Evolutionary conservation across 2,113 vertebrate species (phyloP).

Genomic region (Morone saxatilis): DNA sequence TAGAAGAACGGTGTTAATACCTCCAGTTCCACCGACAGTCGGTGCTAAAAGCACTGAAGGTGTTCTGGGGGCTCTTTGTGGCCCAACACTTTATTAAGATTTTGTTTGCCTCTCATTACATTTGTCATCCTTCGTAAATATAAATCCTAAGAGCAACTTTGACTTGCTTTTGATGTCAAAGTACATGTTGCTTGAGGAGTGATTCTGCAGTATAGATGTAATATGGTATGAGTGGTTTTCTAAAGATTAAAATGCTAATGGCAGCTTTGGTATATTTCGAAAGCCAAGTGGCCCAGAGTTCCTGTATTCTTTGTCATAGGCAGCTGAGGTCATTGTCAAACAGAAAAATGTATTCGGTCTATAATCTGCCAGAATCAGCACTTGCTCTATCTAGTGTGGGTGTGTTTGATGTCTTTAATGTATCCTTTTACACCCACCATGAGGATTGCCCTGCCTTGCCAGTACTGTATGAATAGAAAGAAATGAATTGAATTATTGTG

Average conservation of each 20-base stretch:
- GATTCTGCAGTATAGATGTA: conserved; percentile 16
- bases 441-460: conserved; percentile 47
- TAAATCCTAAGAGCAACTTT: conserved; percentile 24
- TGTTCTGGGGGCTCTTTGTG: not conserved
- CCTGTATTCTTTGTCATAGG: conserved; percentile 1
- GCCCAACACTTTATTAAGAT: conserved; percentile 6
- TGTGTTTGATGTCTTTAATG: conserved; percentile 65
- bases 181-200: conserved; percentile 10
- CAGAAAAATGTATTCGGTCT: conserved; percentile 45
- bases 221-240: conserved; percentile 25
- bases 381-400: conserved; percentile 44
- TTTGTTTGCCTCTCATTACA: conserved; percentile 6
- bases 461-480: conserved; percentile 41
- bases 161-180: conserved; percentile 27
- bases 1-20: not conserved
- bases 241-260: conserved; percentile 8
- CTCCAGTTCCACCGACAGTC: not conserved
- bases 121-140: conserved; percentile 13
- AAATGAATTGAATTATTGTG: conserved; percentile 69
- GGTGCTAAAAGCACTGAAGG: not conserved
- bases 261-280: not conserved
- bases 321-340: conserved; percentile 41
- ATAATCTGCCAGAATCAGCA: conserved; percentile 54
- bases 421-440: conserved; percentile 64
- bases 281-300: conserved; percentile 8